Evolutionary conservation across 2,113 vertebrate species (phyloP).

Genomic region (Ibidorhyncha struthersii): DNA sequence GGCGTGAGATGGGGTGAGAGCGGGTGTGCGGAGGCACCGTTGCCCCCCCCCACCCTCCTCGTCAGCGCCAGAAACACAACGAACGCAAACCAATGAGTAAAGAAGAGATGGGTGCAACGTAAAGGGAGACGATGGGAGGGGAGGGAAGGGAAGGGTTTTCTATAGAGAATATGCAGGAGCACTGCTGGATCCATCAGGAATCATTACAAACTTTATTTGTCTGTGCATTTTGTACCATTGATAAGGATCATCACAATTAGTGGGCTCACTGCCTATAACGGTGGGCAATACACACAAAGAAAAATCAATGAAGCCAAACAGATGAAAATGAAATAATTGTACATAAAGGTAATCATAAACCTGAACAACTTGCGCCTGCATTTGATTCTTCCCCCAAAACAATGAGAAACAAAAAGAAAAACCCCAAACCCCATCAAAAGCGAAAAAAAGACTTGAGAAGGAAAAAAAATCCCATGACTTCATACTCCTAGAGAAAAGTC

Average conservation of each 20-base stretch:
- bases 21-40: fast-evolving
- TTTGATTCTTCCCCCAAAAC: conserved; percentile 34
- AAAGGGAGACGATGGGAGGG: neutral
- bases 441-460: conserved; percentile 25
- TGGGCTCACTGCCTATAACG: conserved; percentile 71
- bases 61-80: neutral
- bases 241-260: conserved; percentile 75
- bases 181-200: conserved; percentile 70
- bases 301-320: conserved; percentile 73
- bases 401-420: conserved; percentile 42
- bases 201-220: conserved; percentile 81
- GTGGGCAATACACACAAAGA: conserved; percentile 79
- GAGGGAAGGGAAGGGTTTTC: neutral
- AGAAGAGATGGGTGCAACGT: neutral
- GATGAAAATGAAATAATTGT: conserved; percentile 73
- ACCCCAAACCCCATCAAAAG: conserved; percentile 30
- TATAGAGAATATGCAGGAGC: conserved; percentile 71
- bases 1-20: neutral
- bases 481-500: conserved; percentile 43
- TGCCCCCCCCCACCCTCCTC: no score
- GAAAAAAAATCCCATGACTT: neutral
- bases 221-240: conserved; percentile 80
- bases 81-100: neutral
- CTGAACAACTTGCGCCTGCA: conserved; percentile 60
- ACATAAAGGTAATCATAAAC: conserved; percentile 67